These are phyloP conservation scores for Cataglyphis hispanica DNA, from an alignment of 1,140 invertebrate genomes.

Conservation along the genomic window DNA sequence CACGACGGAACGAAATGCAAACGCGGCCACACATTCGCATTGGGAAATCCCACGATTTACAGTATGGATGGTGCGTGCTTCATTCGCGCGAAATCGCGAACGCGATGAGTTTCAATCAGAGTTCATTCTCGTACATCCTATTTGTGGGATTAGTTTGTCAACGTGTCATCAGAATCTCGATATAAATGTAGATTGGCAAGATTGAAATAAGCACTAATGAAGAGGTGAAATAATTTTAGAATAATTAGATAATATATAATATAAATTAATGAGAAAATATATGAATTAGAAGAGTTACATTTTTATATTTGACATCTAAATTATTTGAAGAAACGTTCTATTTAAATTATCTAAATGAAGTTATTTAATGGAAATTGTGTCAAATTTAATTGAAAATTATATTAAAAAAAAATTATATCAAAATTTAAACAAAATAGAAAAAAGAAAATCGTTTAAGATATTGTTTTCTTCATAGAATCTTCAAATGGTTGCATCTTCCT, in stretches of 20 bases:
- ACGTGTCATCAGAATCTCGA: conserved; percentile 3
- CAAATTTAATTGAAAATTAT: conserved; percentile 8
- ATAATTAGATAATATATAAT: not conserved
- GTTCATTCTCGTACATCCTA: conserved; percentile 48
- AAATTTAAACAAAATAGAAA: conserved; percentile 14
- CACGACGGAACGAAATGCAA: conserved; percentile 51
- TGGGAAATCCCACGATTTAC: conserved; percentile 51
- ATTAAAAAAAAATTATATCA: not conserved
- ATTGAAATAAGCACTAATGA: not conserved
- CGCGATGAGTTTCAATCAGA: conserved; percentile 39
- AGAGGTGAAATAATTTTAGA: not conserved
- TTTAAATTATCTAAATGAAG: conserved; percentile 3
- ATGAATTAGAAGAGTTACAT: not conserved
- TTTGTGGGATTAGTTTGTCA: conserved; percentile 30
- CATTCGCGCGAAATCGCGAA: conserved; percentile 39
- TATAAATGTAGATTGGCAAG: conserved; percentile 13
- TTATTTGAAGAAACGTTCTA: not conserved
- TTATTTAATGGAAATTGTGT: conserved; percentile 36
- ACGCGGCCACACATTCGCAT: conserved; percentile 10
- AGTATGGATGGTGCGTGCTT: not conserved
- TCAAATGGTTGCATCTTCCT: conserved; percentile 6
- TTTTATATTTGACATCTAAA: not conserved
- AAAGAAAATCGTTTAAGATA: conserved; percentile 10
- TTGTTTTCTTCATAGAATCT: not conserved
- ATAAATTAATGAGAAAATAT: not conserved